phyloP scores from a whole-genome alignment of 2,888 invertebrate genomes.

The Spilosoma lubricipeda region DNA sequence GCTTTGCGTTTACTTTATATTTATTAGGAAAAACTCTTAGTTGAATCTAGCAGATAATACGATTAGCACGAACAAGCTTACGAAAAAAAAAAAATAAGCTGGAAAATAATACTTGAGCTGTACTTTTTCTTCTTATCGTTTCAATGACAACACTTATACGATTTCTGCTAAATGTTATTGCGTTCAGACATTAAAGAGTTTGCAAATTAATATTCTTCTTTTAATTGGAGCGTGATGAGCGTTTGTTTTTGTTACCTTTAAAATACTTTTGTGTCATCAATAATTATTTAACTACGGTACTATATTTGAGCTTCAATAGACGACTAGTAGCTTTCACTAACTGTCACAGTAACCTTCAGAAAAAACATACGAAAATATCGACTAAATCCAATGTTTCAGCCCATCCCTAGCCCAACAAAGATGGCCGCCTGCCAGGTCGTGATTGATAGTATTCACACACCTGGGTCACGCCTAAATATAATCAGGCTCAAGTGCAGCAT shows the following conservation, averaged over 20 bases:
- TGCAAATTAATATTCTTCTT: too few species aligned
- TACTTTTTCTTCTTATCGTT: background rate
- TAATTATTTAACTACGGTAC: background rate
- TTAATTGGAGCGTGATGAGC: too few species aligned
- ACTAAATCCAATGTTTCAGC: slow-evolving; percentile 8
- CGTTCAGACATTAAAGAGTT: too few species aligned
- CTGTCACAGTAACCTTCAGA: background rate
- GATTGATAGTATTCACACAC: slow-evolving; percentile 24
- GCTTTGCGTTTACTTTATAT: too few species aligned
- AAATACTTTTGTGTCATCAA: background rate
- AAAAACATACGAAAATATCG: slow-evolving; percentile 10
- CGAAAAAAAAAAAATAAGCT: too few species aligned
- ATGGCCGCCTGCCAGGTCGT: slow-evolving; percentile 25
- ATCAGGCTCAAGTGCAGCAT: slow-evolving; percentile 20
- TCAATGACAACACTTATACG: too few species aligned
- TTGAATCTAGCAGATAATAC: too few species aligned
- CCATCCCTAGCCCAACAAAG: slow-evolving; percentile 13
- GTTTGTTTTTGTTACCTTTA: background rate
- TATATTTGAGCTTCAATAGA: too few species aligned
- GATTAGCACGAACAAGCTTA: too few species aligned
- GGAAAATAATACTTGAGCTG: background rate
- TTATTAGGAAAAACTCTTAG: too few species aligned
- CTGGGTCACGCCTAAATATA: slow-evolving; percentile 31
- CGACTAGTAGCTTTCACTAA: background rate
- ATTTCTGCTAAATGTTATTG: too few species aligned